A percentile compares a stretch with the other conserved stretches of the same genome.
Conservation (phyloP, 2,113 vertebrate species). For the Anolis carolinensis region DNA sequence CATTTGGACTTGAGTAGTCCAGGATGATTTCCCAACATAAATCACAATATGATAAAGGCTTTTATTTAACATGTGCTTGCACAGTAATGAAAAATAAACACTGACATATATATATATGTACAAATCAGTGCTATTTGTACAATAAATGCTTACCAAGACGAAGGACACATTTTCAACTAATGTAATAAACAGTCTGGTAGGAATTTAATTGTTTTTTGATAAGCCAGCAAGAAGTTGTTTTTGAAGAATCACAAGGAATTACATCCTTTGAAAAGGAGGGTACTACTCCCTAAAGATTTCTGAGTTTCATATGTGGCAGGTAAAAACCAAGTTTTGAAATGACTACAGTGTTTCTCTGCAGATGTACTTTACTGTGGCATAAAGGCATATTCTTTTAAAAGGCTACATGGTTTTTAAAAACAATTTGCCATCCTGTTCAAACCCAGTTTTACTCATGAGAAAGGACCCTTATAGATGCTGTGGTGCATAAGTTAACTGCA, state of each 20-base stretch:
- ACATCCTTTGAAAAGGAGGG: background rate
- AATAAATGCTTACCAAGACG: background rate
- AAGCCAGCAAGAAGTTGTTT: background rate
- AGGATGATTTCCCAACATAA: too few relatives aligned
- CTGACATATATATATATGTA: background rate
- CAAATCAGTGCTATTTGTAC: background rate
- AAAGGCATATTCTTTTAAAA: background rate
- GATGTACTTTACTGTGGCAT: background rate
- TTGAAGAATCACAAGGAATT: background rate
- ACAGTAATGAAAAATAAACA: slow-evolving; percentile 22
- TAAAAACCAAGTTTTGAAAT: background rate
- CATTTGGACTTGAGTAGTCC: too few relatives aligned
- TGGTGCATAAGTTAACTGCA: background rate
- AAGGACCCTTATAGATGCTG: background rate
- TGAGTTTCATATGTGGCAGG: background rate
- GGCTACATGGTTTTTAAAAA: background rate
- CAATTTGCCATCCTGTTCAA: background rate
- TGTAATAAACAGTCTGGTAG: background rate
- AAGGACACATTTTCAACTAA: background rate
- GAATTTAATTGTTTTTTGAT: background rate
- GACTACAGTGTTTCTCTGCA: background rate
- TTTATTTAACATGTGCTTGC: slow-evolving; percentile 33
- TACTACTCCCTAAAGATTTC: background rate
- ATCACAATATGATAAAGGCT: slow-evolving; percentile 26
- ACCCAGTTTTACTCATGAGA: background rate